phyloP scores from a whole-genome alignment of 2,797 vertebrate species.

The Sparidentex hasta region DNA sequence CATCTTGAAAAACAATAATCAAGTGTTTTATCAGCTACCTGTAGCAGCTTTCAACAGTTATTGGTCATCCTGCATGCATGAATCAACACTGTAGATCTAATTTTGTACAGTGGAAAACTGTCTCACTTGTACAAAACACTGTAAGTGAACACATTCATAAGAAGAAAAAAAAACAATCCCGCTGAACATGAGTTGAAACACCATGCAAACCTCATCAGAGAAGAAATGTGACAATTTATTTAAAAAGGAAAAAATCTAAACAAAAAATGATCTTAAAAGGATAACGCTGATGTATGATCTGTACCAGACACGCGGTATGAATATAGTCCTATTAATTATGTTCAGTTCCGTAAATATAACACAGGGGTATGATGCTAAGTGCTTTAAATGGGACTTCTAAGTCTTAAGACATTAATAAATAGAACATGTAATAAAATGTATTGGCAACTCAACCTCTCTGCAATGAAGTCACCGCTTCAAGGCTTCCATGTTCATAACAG shows the following conservation, averaged over 20 bases:
- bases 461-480: slow-evolving; percentile 22
- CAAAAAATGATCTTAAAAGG: slow-evolving; percentile 32
- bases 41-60: slow-evolving; percentile 3
- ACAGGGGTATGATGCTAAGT: slow-evolving; percentile 30
- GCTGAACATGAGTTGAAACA: slow-evolving; percentile 9
- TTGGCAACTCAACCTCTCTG: slow-evolving; percentile 14
- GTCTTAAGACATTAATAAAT: slow-evolving; percentile 24
- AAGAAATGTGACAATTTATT: slow-evolving; percentile 38
- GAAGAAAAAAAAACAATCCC: slow-evolving; percentile 22
- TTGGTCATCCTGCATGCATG: slow-evolving; percentile 14
- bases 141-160: slow-evolving; percentile 12
- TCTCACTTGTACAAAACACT: slow-evolving; percentile 20
- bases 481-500: slow-evolving; percentile 27
- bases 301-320: slow-evolving; percentile 27
- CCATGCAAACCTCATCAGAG: slow-evolving; percentile 28
- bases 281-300: slow-evolving; percentile 20
- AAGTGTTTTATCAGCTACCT: not conserved
- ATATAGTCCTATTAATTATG: slow-evolving; percentile 45
- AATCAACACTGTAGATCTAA: not conserved
- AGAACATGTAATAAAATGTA: slow-evolving; percentile 20
- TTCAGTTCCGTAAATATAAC: slow-evolving; percentile 38
- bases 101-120: slow-evolving; percentile 8
- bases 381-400: slow-evolving; percentile 33
- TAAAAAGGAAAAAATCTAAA: slow-evolving; percentile 23
- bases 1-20: not conserved